A percentile compares a stretch with the other conserved stretches of the same genome.
phyloP scores from a whole-genome alignment of 2,888 invertebrate genomes.

The Drosophila tripunctata region DNA sequence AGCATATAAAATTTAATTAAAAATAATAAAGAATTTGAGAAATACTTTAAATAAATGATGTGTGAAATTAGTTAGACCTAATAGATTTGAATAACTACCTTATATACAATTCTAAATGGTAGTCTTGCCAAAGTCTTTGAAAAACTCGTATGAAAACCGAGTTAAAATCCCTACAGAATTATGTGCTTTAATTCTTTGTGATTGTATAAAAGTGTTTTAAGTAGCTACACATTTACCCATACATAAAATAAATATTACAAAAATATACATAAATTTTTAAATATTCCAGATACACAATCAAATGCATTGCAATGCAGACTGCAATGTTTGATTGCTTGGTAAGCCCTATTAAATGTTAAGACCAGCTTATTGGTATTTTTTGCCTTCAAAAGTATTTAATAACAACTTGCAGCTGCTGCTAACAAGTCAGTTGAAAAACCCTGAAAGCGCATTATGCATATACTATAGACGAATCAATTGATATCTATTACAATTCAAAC shows the following conservation, averaged over 20 bases:
- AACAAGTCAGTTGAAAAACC: constrained; percentile 16
- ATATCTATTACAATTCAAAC: constrained; percentile 45
- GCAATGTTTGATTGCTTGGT: neutral
- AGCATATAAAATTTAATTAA: no score
- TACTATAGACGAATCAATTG: constrained; percentile 21
- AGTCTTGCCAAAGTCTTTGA: no score
- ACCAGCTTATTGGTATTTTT: neutral
- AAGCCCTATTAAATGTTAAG: neutral
- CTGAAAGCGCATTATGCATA: constrained; percentile 36
- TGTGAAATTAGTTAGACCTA: neutral
- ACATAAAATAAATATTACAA: no score
- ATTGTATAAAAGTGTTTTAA: no score
- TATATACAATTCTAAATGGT: no score
- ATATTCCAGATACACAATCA: neutral
- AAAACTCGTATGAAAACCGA: no score
- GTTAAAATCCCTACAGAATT: no score
- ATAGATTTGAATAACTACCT: neutral
- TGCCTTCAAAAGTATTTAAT: constrained; percentile 8
- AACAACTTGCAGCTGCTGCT: constrained; percentile 2
- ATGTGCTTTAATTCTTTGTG: no score
- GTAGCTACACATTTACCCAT: no score
- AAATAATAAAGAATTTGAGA: neutral
- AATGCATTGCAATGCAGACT: neutral
- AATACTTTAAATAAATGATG: neutral
- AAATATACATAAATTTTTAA: neutral